Evolutionary conservation across 2,888 invertebrate genomes (phyloP), one percentile per base, ranked within the genome.

Genomic region (Aphidoletes aphidimyza): DNA sequence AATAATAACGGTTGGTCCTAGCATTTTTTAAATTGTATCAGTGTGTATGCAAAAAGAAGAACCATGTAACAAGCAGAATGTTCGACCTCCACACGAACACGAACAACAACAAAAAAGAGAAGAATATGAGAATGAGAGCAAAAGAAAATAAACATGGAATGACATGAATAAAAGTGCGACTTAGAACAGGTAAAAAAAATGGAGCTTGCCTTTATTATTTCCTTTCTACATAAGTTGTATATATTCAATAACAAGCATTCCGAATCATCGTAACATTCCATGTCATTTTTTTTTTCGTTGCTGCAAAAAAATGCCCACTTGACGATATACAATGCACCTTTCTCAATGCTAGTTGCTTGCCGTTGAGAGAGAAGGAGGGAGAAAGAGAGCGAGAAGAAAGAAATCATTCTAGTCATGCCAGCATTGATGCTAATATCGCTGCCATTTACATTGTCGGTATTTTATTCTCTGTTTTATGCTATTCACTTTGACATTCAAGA

Each of bases 261-360:
- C 54, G 54, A 22, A 26, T n/a, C n/a, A 54, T 30, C 69, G 69
- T 69, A 69, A 69, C 69, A 69, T 69, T 69, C 22, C 69, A 69
- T 69, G 69, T 69, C 69, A 30, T 69, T 69, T 69, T 26, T 42
- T 42, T 6, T n/a, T n/a, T 14, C 14, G 69, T 11, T 69, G 34
- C 30, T 30, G 14, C 30, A 30, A 14, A 69, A 69, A 69, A 22
- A 54, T n/a, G n/a, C n/a, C n/a, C n/a, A n/a, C n/a, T n/a, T n/a
- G n/a, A n/a, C n/a, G n/a, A n/a, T n/a, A n/a, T 69, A 69, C 69
- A 69, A 69, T 69, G 69, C 69, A 69, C 69, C 69, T 69, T 69
- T 69, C 14, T 69, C 30, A n/a, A 14, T n/a, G 17, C n/a, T n/a
- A n/a, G n/a, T n/a, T n/a, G n/a, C n/a, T n/a, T n/a, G n/a, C n/a